These are phyloP conservation scores for Sceliomorpha sp. DNA, from an alignment of 2,888 invertebrate species.

Conservation along the genomic window DNA sequence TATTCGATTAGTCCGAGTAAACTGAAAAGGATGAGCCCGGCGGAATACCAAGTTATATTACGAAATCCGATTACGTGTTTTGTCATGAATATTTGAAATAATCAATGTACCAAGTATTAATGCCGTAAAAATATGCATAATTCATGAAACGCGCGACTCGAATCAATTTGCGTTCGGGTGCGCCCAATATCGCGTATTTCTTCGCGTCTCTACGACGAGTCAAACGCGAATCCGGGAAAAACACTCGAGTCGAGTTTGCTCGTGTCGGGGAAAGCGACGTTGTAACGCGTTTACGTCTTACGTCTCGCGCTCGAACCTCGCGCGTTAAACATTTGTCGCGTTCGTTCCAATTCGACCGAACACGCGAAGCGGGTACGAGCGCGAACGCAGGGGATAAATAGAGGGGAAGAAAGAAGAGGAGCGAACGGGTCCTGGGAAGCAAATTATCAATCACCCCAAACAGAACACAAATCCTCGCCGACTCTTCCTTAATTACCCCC, in stretches of 20 bases:
- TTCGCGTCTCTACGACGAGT: conserved; percentile 2
- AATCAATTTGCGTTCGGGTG: conserved; percentile 22
- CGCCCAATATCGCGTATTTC: conserved; percentile 19
- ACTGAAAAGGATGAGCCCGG: conserved; percentile 43
- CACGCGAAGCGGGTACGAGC: conserved; percentile 1
- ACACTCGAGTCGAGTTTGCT: too few species aligned
- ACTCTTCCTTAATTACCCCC: too few species aligned
- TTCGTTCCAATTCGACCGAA: conserved; percentile 3
- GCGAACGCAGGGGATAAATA: conserved; percentile 15
- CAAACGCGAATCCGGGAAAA: background rate
- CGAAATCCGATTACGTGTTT: conserved; percentile 46
- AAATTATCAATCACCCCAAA: too few species aligned
- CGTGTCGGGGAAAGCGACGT: too few species aligned
- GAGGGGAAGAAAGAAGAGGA: conserved; percentile 17
- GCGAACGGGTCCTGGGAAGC: too few species aligned
- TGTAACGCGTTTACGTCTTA: too few species aligned
- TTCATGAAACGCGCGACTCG: conserved; percentile 30
- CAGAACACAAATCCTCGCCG: too few species aligned
- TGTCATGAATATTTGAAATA: conserved; percentile 49
- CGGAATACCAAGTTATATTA: conserved; percentile 41
- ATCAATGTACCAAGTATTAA: conserved; percentile 31
- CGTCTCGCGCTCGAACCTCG: too few species aligned
- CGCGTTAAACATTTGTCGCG: conserved; percentile 6
- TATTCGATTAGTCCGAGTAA: conserved; percentile 44
- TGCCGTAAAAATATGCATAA: conserved; percentile 24